Evolutionary conservation across 2,797 vertebrate genomes (phyloP).

Genomic region (Sebastes nivosus): DNA sequence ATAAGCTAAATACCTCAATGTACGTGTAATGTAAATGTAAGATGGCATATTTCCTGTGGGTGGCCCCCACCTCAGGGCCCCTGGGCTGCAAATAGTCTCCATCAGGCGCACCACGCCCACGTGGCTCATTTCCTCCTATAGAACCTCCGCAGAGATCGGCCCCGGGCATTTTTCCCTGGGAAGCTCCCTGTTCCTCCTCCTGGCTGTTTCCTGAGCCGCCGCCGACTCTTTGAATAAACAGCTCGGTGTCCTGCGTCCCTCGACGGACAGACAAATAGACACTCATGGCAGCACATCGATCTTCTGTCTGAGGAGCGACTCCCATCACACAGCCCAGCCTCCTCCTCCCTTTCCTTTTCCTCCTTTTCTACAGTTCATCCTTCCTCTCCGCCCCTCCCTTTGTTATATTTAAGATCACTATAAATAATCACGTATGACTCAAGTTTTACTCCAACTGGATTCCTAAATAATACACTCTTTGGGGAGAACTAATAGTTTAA

Average conservation of each 20-base stretch:
- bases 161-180: conserved; percentile 58
- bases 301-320: conserved; percentile 22
- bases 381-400: conserved; percentile 4
- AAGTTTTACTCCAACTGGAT: not conserved
- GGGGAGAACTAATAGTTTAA: not conserved
- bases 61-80: conserved; percentile 37
- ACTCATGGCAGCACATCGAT: conserved; percentile 15
- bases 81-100: conserved; percentile 62
- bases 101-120: conserved; percentile 58
- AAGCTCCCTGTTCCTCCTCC: conserved; percentile 59
- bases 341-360: conserved; percentile 67
- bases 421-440: conserved; percentile 32
- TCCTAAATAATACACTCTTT: not conserved
- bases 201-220: conserved; percentile 77
- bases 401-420: conserved; percentile 23
- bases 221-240: conserved; percentile 72
- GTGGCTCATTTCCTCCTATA: conserved; percentile 81
- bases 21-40: conserved; percentile 33
- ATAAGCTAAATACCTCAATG: conserved; percentile 26
- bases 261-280: conserved; percentile 16
- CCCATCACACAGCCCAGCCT: not conserved
- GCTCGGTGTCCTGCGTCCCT: conserved; percentile 23
- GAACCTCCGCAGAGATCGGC: conserved; percentile 60
- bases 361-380: conserved; percentile 40
- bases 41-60: conserved; percentile 53